These are phyloP conservation scores for Rhabdornis inornatus DNA, from an alignment of 2,113 vertebrate genomes.

Conservation along the genomic window DNA sequence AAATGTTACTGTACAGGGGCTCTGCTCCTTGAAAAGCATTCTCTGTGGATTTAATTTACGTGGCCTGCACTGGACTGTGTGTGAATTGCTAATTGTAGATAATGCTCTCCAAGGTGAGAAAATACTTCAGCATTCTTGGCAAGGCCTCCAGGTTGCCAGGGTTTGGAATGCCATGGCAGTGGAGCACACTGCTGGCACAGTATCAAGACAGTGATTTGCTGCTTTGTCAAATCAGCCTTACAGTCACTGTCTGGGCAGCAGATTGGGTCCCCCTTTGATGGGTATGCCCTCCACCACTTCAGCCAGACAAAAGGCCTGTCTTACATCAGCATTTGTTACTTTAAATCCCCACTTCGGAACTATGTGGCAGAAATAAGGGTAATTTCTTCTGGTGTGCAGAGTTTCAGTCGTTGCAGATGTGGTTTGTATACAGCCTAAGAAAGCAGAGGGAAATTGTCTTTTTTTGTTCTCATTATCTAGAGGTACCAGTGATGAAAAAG, in stretches of 20 bases:
- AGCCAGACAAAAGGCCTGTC: neutral
- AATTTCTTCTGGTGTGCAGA: neutral
- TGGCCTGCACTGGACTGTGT: neutral
- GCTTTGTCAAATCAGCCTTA: neutral
- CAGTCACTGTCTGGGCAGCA: neutral
- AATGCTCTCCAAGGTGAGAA: neutral
- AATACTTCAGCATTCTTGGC: neutral
- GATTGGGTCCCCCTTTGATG: neutral
- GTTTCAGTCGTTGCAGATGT: neutral
- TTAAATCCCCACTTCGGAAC: neutral
- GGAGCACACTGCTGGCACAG: neutral
- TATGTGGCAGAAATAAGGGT: neutral
- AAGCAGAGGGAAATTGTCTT: neutral
- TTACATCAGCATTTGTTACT: neutral
- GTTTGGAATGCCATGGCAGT: neutral
- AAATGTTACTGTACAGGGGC: neutral
- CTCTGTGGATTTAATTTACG: neutral
- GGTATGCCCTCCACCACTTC: neutral
- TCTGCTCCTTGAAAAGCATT: neutral
- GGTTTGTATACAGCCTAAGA: neutral
- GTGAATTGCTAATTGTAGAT: neutral
- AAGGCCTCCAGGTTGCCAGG: neutral
- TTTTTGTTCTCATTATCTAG: neutral
- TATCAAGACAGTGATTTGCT: neutral
- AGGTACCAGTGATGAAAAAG: neutral